Evolutionary conservation across 2,113 vertebrate species (phyloP), one percentile per base, ranked within the genome.

Genomic region (Forbesichthys agassizii): DNA sequence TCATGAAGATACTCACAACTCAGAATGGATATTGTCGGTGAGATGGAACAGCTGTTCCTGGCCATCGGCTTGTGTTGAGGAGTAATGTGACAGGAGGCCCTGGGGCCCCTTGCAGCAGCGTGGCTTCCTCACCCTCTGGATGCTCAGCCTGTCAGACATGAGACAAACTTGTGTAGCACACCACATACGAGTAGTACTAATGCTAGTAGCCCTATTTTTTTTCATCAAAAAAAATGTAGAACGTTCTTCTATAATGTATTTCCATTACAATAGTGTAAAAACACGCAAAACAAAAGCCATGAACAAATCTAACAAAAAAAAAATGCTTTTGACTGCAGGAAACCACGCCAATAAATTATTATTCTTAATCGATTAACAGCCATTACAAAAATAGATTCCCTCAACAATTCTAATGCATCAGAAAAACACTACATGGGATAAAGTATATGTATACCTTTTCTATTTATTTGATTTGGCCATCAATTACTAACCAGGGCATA

Each of bases 21-120:
- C 98, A 0, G 96, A 95, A 51, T 96, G 95, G 68, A 96, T 94
- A 91, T 95, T 96, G 89, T 99, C 96, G 0, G 96, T 98, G 52
- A 99, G 92, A 3, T 85, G 94, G 94, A 98, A 98, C 14, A 99
- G 95, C 88, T 96, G 95, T 73, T 98, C 97, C 84, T 99, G 98
- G 6, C 96, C 98, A 13, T 98, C 95, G 0, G 98, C 96, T 79
- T 99, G 96, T 10, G 88, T 91, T 74, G 92, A 86, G 0, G 92
- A 93, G 70, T 96, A 96, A 3, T 95, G 92, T 12, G 96, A 95
- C 65, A 99, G 90, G 47, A 99, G 93, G 13, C 96, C 96, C 78
- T 97, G 98, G 5, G 96, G 96, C 0, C 96, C 95, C 9, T 91
- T 92, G 81, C 96, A 99, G 85, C 96, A 98, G 2, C 98, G 96